phyloP scores from a whole-genome alignment of 2,797 vertebrate genomes.

The Notoglanidium macrostoma region DNA sequence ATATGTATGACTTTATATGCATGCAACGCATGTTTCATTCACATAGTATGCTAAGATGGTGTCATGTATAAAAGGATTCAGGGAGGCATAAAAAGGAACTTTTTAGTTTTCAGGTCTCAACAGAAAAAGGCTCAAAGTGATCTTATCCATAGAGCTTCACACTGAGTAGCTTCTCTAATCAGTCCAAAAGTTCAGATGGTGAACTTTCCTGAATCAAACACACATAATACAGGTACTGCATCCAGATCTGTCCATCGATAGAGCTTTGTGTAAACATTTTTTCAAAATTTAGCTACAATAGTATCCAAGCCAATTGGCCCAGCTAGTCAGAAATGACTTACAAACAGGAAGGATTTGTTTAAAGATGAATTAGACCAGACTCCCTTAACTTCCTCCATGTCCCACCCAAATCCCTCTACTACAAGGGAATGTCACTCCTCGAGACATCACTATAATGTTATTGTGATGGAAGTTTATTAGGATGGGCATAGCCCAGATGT shows the following conservation, averaged over 20 bases:
- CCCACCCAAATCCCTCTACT: conserved; percentile 43
- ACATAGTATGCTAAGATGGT: background rate
- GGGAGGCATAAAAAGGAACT: background rate
- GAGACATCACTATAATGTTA: conserved; percentile 11
- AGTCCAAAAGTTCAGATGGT: background rate
- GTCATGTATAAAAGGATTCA: background rate
- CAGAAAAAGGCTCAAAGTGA: background rate
- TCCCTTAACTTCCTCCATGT: conserved; percentile 36
- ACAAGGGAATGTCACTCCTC: conserved; percentile 33
- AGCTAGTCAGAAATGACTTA: conserved; percentile 33
- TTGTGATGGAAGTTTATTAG: background rate
- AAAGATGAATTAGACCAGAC: conserved; percentile 31
- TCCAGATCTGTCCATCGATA: background rate
- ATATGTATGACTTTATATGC: background rate
- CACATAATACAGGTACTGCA: background rate
- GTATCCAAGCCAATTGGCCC: background rate
- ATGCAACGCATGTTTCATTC: background rate
- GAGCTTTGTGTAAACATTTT: background rate
- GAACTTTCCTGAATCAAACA: conserved; percentile 9
- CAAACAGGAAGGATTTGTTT: conserved; percentile 55
- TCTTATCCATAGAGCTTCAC: background rate
- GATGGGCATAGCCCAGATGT: conserved; percentile 8
- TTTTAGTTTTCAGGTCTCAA: background rate
- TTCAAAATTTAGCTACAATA: background rate
- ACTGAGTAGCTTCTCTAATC: background rate